Conservation (phyloP, 2,888 invertebrate species). For the Monochamus alternatus region DNA sequence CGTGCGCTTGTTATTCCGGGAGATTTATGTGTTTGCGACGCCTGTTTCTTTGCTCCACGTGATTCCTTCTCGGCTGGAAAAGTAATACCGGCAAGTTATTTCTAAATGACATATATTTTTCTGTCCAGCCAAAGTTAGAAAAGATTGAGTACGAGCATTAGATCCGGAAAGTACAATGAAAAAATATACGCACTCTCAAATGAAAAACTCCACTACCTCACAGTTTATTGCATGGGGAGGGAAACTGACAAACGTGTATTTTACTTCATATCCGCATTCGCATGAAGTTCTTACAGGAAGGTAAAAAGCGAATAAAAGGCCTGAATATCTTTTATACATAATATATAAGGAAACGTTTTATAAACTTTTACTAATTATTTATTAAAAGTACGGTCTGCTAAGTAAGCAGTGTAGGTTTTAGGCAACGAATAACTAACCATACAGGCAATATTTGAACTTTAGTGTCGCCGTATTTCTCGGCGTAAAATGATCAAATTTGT, state of each 20-base stretch:
- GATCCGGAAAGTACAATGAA: constrained; percentile 26
- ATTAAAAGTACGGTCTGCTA: no score
- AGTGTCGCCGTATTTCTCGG: no score
- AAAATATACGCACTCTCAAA: constrained; percentile 31
- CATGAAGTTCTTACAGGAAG: neutral
- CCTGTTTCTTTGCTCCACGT: neutral
- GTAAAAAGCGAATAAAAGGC: neutral
- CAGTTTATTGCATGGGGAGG: neutral
- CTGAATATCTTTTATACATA: no score
- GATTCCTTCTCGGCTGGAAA: constrained; percentile 8
- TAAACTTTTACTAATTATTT: no score
- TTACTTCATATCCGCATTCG: neutral
- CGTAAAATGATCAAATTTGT: no score
- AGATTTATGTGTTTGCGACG: constrained; percentile 4
- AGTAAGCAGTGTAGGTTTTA: no score
- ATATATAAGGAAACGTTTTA: no score
- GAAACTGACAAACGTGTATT: neutral
- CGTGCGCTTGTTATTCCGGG: neutral
- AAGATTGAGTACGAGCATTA: constrained; percentile 29
- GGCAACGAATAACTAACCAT: no score
- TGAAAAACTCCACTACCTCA: constrained; percentile 20
- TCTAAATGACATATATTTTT: constrained; percentile 23
- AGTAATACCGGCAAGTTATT: constrained; percentile 20
- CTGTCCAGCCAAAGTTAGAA: constrained; percentile 22
- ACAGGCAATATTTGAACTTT: no score